These are phyloP conservation scores for Drosophila gaucha DNA, from an alignment of 2,888 invertebrate genomes.

Conservation along the genomic window DNA sequence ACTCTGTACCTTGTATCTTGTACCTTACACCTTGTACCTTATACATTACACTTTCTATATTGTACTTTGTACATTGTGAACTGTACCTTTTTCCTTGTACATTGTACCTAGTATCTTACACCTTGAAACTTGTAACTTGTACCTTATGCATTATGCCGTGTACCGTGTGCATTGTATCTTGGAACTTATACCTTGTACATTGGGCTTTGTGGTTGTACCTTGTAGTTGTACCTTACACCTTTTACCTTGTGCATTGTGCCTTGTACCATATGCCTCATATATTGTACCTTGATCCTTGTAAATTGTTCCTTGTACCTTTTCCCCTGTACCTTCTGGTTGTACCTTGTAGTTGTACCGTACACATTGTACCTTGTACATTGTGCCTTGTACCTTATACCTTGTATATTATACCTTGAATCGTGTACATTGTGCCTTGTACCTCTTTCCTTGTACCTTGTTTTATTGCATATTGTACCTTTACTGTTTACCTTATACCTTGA, in stretches of 20 bases:
- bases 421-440: background rate
- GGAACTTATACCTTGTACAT: too few relatives aligned
- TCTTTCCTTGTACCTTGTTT: background rate
- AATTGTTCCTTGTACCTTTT: background rate
- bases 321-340: background rate
- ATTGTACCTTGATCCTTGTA: background rate
- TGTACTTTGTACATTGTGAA: background rate
- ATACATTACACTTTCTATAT: too few relatives aligned
- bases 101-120: too few relatives aligned
- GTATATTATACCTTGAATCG: background rate
- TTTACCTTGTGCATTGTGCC: background rate
- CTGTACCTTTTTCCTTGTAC: too few relatives aligned
- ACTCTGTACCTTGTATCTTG: too few relatives aligned
- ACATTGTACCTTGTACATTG: background rate
- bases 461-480: too few relatives aligned
- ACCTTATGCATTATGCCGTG: background rate
- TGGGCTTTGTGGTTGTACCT: background rate
- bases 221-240: background rate
- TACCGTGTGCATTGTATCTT: background rate
- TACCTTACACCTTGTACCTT: background rate
- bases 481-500: background rate
- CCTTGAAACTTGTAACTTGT: background rate
- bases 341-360: background rate
- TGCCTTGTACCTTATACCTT: background rate
- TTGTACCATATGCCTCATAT: background rate